Evolutionary conservation across 53 echinoderm and acorn worm species (phyloP), one percentile per base, ranked within the genome.

Genomic region (Apostichopus leukothele): DNA sequence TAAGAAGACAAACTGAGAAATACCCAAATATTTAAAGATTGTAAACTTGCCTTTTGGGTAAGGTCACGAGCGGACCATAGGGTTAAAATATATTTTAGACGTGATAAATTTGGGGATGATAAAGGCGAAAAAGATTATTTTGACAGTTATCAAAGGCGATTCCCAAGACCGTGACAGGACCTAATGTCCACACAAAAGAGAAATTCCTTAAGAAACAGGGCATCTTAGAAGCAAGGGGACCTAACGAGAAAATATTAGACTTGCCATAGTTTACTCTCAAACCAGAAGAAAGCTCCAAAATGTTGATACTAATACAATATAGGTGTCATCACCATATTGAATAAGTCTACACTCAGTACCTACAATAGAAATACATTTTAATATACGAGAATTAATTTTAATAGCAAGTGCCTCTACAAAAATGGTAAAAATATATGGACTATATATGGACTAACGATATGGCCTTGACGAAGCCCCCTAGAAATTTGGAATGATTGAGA

Each of bases 191-290:
- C 6, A 10, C 11, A 79, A 79, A 22, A 22, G 21, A 12, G 51
- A 79, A 79, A 39, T 50, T 39, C 19, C 10, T 53, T n/a, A 52
- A 53, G n/a, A 79, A 79, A 79, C 1, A 10, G 7, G 52, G 80
- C 9, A 26, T 79, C 7, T 79, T 52, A 39, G 51, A 39, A 50
- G 80, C 80, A 9, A 53, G 19, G 10, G 80, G 80, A 21, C 80
- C 80, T n/a, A 79, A n/a, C 27, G 54, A 0, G 27, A 79, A 39
- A 79, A 79, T 79, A 79, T 53, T 79, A 12, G 51, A 12, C n/a
- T 79, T 84, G 7, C 55, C 61, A 60, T 84, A 84, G 21, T 84
- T 84, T 18, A 84, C 50, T 27, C 53, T 55, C 26, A 84, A 61
- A 18, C 84, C 84, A 10, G 84, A 84, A 60, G 61, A 57, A 9